Evolutionary conservation across 1,140 invertebrate species (phyloP).

Genomic region (Agrilus planipennis): DNA sequence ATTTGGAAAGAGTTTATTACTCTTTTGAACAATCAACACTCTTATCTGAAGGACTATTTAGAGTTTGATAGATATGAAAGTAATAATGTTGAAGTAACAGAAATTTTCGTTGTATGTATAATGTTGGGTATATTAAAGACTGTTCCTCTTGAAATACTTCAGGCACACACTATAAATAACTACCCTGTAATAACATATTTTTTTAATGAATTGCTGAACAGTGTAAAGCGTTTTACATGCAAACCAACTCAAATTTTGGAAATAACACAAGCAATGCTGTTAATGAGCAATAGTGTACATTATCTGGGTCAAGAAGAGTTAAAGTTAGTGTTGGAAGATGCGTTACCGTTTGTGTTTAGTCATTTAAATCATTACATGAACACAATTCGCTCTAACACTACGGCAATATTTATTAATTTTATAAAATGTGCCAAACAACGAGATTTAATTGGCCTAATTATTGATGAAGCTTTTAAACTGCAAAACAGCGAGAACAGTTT

Average conservation of each 20-base stretch:
- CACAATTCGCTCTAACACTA: neutral
- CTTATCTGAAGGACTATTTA: neutral
- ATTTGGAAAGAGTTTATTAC: conserved; percentile 3
- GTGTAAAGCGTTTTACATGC: conserved; percentile 3
- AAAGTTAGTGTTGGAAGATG: conserved; percentile 2
- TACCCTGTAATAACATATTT: conserved; percentile 7
- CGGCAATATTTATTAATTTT: conserved; percentile 6
- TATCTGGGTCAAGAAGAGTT: conserved; percentile 1
- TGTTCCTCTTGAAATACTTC: conserved; percentile 4
- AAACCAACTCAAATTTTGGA: conserved; percentile 8
- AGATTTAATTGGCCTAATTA: neutral
- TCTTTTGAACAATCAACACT: neutral
- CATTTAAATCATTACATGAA: conserved; percentile 8
- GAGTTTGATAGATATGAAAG: neutral
- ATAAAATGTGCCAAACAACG: conserved; percentile 4
- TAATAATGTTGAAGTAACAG: conserved; percentile 1
- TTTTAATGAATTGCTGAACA: conserved; percentile 5
- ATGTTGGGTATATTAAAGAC: conserved; percentile 6
- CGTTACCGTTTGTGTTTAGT: conserved; percentile 4
- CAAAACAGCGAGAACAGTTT: no score
- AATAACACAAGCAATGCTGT: conserved; percentile 1
- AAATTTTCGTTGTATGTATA: conserved; percentile 4
- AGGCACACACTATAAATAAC: conserved; percentile 5
- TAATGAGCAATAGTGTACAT: conserved; percentile 6
- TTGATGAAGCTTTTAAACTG: neutral